Percentiles rank a stretch among this genome's conserved stretches.
Evolutionary conservation across 2,113 vertebrate species (phyloP).

Genomic region (Oreotrochilus melanogaster): DNA sequence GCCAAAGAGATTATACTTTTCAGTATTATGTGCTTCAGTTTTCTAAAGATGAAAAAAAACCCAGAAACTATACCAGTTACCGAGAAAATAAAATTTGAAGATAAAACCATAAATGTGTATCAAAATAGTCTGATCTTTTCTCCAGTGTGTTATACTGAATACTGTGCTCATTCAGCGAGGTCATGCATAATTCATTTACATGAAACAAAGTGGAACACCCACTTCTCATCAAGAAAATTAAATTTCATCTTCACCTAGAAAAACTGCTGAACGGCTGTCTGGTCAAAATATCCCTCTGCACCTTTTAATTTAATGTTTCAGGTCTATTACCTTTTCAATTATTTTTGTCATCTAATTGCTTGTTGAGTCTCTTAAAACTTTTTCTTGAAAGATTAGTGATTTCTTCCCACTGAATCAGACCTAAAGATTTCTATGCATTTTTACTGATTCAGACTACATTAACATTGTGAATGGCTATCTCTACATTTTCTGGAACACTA

Average conservation of each 20-base stretch:
- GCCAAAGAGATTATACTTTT: not conserved
- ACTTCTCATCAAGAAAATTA: conserved; percentile 45
- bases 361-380: conserved; percentile 44
- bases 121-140: not conserved
- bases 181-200: not conserved
- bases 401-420: not conserved
- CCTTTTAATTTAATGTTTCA: conserved; percentile 18
- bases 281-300: conserved; percentile 28
- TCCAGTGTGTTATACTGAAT: not conserved
- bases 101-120: not conserved
- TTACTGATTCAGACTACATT: conserved; percentile 21
- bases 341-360: not conserved
- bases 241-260: conserved; percentile 50
- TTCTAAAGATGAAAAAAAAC: not conserved
- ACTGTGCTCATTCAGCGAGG: not conserved
- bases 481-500: conserved; percentile 3
- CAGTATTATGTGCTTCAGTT: not conserved
- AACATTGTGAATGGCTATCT: conserved; percentile 22
- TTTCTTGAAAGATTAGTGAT: conserved; percentile 31
- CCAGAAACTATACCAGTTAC: not conserved
- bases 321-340: conserved; percentile 15
- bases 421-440: conserved; percentile 53
- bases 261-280: conserved; percentile 2
- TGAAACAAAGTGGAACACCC: not conserved
- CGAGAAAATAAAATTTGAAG: not conserved